Conservation (phyloP, 64 coral and sea anemone species). For the Montipora capricornis region DNA sequence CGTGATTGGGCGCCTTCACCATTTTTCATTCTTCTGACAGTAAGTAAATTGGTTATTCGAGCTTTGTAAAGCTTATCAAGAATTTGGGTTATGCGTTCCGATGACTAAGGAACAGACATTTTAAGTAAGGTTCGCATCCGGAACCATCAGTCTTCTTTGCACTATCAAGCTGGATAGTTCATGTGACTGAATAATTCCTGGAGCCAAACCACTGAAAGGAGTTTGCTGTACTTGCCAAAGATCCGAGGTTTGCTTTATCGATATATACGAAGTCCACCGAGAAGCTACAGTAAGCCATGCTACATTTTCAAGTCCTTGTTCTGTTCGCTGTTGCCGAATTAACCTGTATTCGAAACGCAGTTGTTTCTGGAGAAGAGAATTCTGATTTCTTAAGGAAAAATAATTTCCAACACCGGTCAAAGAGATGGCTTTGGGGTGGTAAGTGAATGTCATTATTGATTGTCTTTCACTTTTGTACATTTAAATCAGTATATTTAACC, state of each 20-base stretch:
- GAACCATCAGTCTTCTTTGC: not conserved
- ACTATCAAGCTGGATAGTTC: not conserved
- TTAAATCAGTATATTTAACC: too few species aligned
- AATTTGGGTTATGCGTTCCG: not conserved
- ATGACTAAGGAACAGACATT: not conserved
- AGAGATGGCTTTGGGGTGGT: constrained; percentile 26
- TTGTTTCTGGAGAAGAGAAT: constrained; percentile 6
- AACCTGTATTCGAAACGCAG: not conserved
- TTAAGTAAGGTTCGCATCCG: not conserved
- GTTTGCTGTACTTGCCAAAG: not conserved
- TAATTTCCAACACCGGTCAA: not conserved
- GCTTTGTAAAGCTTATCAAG: constrained; percentile 41
- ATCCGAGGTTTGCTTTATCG: not conserved
- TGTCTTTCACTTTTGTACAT: not conserved
- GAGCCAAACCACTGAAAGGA: not conserved
- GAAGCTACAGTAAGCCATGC: not conserved
- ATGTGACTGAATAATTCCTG: not conserved
- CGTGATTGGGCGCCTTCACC: not conserved
- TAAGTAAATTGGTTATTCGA: not conserved
- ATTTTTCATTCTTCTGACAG: not conserved
- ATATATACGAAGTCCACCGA: not conserved
- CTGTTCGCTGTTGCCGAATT: constrained; percentile 4
- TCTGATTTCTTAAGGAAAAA: not conserved
- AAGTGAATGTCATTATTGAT: not conserved
- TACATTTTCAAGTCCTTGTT: not conserved